Conservation (phyloP, 2,888 invertebrate species). For the Bugulina stolonifera region DNA sequence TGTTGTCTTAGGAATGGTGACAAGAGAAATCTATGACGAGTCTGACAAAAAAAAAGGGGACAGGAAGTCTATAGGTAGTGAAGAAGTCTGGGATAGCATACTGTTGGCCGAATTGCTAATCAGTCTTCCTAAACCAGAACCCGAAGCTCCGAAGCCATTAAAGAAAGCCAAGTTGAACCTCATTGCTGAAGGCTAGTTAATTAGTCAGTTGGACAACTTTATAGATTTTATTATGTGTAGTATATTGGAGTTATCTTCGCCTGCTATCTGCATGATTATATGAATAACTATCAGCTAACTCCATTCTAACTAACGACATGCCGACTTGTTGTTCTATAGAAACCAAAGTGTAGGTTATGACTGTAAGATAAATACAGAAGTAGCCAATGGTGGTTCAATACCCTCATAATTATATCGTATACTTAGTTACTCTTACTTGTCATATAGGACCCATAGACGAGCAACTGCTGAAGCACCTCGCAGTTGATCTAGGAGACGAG, state of each 20-base stretch:
- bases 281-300: no score
- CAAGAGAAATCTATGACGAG: slow-evolving; percentile 10
- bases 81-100: slow-evolving; percentile 35
- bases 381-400: no score
- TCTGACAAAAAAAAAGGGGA: slow-evolving; percentile 10
- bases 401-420: no score
- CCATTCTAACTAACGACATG: no score
- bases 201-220: no score
- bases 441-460: slow-evolving; percentile 39
- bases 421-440: no score
- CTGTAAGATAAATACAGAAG: no score
- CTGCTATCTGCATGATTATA: no score
- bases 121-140: slow-evolving; percentile 46
- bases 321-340: no score
- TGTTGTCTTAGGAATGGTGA: neutral
- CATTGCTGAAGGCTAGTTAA: slow-evolving; percentile 7
- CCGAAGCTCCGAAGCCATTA: slow-evolving; percentile 39
- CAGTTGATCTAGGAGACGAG: slow-evolving; percentile 43
- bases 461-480: slow-evolving; percentile 36
- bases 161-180: slow-evolving; percentile 25
- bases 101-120: slow-evolving; percentile 40
- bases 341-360: no score
- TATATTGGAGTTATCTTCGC: no score
- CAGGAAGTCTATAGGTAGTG: slow-evolving; percentile 30
- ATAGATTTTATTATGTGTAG: no score